A percentile compares a stretch with the other conserved stretches of the same genome.
Conservation (phyloP, 2,888 invertebrate genomes). For the Eumerus sabulonum region DNA sequence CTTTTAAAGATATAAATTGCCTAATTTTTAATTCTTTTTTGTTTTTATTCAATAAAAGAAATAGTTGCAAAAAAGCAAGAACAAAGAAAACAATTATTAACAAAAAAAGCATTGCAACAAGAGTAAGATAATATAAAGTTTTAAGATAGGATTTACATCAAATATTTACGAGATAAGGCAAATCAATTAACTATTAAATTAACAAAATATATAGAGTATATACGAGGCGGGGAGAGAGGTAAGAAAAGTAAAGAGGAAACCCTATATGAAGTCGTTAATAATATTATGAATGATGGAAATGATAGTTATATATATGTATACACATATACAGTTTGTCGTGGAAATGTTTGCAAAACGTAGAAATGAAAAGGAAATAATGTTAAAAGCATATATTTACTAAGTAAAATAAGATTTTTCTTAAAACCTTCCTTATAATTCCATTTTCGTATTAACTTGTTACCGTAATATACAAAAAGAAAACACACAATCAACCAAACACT, state of each 20-base stretch:
- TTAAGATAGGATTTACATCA: slow-evolving; percentile 68
- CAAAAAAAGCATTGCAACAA: slow-evolving; percentile 29
- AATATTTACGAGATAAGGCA: slow-evolving; percentile 63
- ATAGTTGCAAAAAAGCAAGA: slow-evolving; percentile 24
- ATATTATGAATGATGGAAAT: slow-evolving; percentile 58
- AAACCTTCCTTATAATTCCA: too few relatives aligned
- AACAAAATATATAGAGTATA: slow-evolving; percentile 28
- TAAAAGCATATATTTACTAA: too few relatives aligned
- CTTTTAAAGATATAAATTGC: slow-evolving; percentile 29
- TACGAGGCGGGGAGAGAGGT: too few relatives aligned
- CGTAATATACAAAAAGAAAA: too few relatives aligned
- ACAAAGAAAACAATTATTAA: slow-evolving; percentile 46
- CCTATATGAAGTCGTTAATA: slow-evolving; percentile 63
- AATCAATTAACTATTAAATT: slow-evolving; percentile 68
- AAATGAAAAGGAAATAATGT: too few relatives aligned
- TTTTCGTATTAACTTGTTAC: too few relatives aligned
- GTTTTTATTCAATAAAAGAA: slow-evolving; percentile 32
- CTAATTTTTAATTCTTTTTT: slow-evolving; percentile 49
- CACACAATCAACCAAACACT: too few relatives aligned
- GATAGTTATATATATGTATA: slow-evolving; percentile 38
- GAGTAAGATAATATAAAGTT: slow-evolving; percentile 58
- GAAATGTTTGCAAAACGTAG: too few relatives aligned
- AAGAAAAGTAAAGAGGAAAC: slow-evolving; percentile 21
- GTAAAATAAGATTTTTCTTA: too few relatives aligned
- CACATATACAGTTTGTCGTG: too few relatives aligned